Conservation (phyloP, 2,113 vertebrate genomes). For the Leptobrachium ailaonicum region DNA sequence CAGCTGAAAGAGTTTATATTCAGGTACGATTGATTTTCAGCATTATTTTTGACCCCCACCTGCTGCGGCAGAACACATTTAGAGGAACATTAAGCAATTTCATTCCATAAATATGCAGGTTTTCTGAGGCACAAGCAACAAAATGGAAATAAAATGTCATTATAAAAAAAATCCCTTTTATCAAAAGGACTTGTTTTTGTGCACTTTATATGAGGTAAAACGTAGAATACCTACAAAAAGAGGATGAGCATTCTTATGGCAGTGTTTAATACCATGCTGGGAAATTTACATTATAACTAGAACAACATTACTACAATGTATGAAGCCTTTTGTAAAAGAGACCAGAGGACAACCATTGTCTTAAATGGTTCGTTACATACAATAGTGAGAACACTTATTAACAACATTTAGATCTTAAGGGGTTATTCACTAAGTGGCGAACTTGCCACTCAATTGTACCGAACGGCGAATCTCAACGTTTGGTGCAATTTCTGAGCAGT, state of each 20-base stretch:
- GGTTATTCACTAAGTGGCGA: no score
- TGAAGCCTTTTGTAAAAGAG: background rate
- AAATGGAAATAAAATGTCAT: background rate
- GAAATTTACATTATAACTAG: background rate
- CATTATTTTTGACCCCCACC: conserved; percentile 43
- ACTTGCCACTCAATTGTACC: no score
- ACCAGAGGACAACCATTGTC: background rate
- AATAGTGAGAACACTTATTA: background rate
- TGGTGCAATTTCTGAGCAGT: no score
- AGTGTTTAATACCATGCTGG: background rate
- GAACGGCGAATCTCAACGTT: no score
- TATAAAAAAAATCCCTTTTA: conserved; percentile 5
- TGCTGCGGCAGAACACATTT: conserved; percentile 39
- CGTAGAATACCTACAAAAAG: background rate
- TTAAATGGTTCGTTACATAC: background rate
- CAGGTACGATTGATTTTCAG: conserved; percentile 34
- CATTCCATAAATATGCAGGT: conserved; percentile 41
- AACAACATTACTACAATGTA: conserved; percentile 6
- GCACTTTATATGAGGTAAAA: background rate
- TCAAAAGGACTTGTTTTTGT: background rate
- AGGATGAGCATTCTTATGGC: background rate
- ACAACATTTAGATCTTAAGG: no score
- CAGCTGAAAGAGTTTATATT: conserved; percentile 40
- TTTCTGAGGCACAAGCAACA: conserved; percentile 36
- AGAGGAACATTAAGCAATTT: conserved; percentile 48